Conservation (phyloP, 2,888 invertebrate species). For the Hypomecis punctinalis region DNA sequence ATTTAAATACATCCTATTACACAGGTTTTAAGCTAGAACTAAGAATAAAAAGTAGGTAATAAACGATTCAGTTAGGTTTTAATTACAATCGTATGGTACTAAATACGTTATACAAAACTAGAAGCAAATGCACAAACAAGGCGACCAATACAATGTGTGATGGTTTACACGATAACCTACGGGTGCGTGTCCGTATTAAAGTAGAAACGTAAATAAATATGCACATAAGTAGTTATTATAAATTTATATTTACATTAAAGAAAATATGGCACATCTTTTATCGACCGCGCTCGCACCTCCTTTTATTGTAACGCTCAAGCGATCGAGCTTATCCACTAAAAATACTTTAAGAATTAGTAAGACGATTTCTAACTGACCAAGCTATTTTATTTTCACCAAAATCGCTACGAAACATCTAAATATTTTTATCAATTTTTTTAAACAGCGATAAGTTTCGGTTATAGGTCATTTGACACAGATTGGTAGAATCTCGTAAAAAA, state of each 20-base stretch:
- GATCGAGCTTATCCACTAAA: conserved; percentile 63
- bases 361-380: conserved; percentile 36
- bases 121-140: conserved; percentile 82
- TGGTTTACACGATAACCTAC: conserved; percentile 66
- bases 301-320: conserved; percentile 55
- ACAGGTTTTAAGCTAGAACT: conserved; percentile 47
- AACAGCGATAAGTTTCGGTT: too few relatives aligned
- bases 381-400: conserved; percentile 10
- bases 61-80: conserved; percentile 49
- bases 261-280: conserved; percentile 84
- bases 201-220: conserved; percentile 80
- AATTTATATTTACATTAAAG: conserved; percentile 83
- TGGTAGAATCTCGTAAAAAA: too few relatives aligned
- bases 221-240: conserved; percentile 73
- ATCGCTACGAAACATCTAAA: conserved; percentile 4
- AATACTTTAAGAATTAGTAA: conserved; percentile 56
- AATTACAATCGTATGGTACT: conserved; percentile 55
- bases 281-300: conserved; percentile 73
- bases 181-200: conserved; percentile 60
- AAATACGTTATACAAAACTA: conserved; percentile 67
- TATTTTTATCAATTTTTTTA: not conserved
- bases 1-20: conserved; percentile 50
- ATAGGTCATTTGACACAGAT: too few relatives aligned
- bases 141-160: conserved; percentile 73
- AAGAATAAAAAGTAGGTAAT: conserved; percentile 53